Base-by-base conservation (phyloP, 2,113 vertebrate species). In the Corapipo altera region DNA sequence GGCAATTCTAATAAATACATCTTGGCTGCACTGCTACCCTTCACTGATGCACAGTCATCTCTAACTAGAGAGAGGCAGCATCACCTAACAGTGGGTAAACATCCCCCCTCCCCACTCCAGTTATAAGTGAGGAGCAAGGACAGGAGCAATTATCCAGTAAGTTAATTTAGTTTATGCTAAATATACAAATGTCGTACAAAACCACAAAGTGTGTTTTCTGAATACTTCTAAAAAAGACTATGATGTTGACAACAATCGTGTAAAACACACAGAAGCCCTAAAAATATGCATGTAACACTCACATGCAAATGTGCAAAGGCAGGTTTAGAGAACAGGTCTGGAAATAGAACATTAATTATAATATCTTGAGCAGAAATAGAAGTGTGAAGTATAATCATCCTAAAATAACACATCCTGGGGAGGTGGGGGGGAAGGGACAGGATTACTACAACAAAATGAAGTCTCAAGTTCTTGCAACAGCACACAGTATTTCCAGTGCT, bases 301-400 rank as follows among this genome's bases (percentile, higher is more conserved):
- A 73, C 24, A 20, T 12, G 19, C n/a, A 1, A n/a, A 76, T 23
- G 33, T 64, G 43, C 52, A 73, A 88, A 78, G 30, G 43, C 16
- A 80, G 30, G 72, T 62, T 58, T 5, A 52, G 57, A 77, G 52
- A 93, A 88, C 8, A 90, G n/a, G 18, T 72, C 51, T 74, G 67
- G 61, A 92, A 91, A 85, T 54, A 86, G 91, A 82, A 69, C 39
- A 58, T 75, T 86, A 84, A 91, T 88, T 92, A 81, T 18, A 90
- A 52, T 67, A 91, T 18, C 72, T 57, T 67, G 79, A 91, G 81
- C 49, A 69, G 43, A 91, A 96, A 90, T 57, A 91, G 57, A 57
- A 67, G 32, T 11, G 41, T 74, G 46, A 94, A 89, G 32, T 61
- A 61, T 71, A 74, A 93, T 74, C 48, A 74, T 39, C 69, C 69